Base-by-base conservation (phyloP, 2,797 vertebrate genomes). In the Pipistrellus nathusii region DNA sequence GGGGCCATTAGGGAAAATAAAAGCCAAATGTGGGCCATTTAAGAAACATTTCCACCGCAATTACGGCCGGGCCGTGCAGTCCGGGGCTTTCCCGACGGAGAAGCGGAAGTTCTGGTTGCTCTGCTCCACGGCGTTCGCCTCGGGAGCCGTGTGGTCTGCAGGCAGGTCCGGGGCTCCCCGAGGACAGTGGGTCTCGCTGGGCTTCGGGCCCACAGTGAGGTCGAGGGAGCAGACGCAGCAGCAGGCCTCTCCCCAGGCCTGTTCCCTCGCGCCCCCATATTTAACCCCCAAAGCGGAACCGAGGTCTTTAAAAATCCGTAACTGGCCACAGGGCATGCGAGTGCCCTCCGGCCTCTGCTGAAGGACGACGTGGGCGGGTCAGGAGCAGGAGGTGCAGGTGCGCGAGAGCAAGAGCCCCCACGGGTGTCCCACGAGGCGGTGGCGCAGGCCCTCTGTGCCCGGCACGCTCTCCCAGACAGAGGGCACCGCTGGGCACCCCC, bases 221-320 rank as follows among this genome's bases (percentile, higher is more conserved):
- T 7, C 0, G 0, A 73, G 38, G 25, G 51, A 32, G 85, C 48
- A n/a, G 75, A 41, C 17, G 38, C 18, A 0, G 30, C 75, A 25
- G n/a, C 84, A 30, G 44, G 23, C 41, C 15, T 5, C 7, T 44
- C n/a, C 2, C 64, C 72, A 48, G 46, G 11, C 32, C 69, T 21
- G 51, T 15, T 25, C 23, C 51, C 20, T 14, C 7, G 1, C n/a
- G 1, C n/a, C 84, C 3, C 55, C 27, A 1, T 3, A 59, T 14
- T 48, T 10, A 55, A 44, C 23, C 59, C 59, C 0, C 0, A n/a
- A 46, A 53, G 27, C 1, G 0, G 18, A 17, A 41, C 55, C 5
- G 6, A 55, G 81, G 25, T 35, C 21, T 46, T 38, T 20, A 9
- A 68, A 62, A 38, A 5, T 12, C 64, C 11, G 27, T 18, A 44